A percentile compares a stretch with the other conserved stretches of the same genome.
phyloP scores from a whole-genome alignment of 2,888 invertebrate species.

The Andrena chrysosceles region DNA sequence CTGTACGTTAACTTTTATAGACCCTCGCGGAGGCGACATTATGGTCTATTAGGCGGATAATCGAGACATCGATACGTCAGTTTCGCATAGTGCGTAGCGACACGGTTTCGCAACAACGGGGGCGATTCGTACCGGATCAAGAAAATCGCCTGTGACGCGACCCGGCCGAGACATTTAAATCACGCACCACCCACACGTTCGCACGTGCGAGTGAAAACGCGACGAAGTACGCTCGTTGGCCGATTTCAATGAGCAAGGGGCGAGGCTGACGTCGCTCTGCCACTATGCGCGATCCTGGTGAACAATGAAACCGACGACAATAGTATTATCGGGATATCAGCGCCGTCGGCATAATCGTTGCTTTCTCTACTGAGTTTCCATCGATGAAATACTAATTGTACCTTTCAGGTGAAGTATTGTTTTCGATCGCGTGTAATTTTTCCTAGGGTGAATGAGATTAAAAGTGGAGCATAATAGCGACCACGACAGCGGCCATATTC shows the following conservation, averaged over 20 bases:
- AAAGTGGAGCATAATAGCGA: not conserved
- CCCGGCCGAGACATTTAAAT: constrained; percentile 76
- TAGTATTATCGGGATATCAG: constrained; percentile 61
- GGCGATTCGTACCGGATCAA: constrained; percentile 59
- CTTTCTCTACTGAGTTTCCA: constrained; percentile 51
- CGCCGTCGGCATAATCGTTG: constrained; percentile 43
- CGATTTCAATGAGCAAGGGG: constrained; percentile 57
- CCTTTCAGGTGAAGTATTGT: not conserved
- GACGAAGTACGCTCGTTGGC: constrained; percentile 45
- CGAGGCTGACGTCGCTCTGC: constrained; percentile 33
- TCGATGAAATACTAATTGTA: constrained; percentile 38
- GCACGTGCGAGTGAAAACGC: constrained; percentile 68
- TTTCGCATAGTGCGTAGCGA: constrained; percentile 19
- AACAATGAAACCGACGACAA: constrained; percentile 66
- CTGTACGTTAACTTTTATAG: not conserved
- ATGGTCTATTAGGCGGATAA: constrained; percentile 52
- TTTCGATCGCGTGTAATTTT: not conserved
- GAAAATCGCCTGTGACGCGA: constrained; percentile 60
- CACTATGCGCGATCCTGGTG: constrained; percentile 36
- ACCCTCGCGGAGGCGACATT: not conserved
- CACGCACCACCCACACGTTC: constrained; percentile 76
- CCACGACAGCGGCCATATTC: not conserved
- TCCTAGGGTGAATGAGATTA: not conserved
- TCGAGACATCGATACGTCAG: constrained; percentile 40
- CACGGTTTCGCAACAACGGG: constrained; percentile 61